Conservation (phyloP, 1,140 invertebrate species). For the Thereuonema tuberculata region DNA sequence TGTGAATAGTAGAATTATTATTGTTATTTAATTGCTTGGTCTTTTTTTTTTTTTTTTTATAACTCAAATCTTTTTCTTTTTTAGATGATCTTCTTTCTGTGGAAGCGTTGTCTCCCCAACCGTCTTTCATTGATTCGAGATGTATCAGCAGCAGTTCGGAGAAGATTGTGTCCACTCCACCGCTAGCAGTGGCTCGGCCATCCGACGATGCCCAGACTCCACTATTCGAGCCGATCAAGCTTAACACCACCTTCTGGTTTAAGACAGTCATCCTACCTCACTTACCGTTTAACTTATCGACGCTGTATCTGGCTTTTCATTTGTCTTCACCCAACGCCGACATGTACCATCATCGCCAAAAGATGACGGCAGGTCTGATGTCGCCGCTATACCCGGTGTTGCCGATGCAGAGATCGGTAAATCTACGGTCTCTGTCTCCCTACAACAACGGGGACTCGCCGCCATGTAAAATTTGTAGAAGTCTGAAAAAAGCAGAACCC, state of each 20-base stretch:
- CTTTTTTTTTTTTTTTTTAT: neutral
- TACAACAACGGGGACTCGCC: neutral
- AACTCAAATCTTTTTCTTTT: neutral
- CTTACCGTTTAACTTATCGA: constrained; percentile 21
- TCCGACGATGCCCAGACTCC: neutral
- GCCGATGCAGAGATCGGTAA: neutral
- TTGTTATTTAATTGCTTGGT: neutral
- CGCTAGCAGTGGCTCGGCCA: neutral
- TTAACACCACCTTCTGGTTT: neutral
- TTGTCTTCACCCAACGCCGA: neutral
- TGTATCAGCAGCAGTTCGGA: no score
- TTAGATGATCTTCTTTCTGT: neutral
- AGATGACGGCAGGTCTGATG: neutral
- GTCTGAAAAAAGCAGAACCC: neutral
- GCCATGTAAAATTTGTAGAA: no score
- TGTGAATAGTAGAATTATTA: neutral
- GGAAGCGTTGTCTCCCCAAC: neutral
- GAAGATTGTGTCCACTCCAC: neutral
- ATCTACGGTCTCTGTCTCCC: neutral
- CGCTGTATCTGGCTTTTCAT: neutral
- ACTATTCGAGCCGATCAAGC: constrained; percentile 2
- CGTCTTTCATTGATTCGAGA: neutral
- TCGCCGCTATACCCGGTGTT: neutral
- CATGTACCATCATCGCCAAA: neutral
- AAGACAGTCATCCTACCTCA: constrained; percentile 17